Conservation (phyloP, 2,113 vertebrate species). For the Danio rerio region DNA sequence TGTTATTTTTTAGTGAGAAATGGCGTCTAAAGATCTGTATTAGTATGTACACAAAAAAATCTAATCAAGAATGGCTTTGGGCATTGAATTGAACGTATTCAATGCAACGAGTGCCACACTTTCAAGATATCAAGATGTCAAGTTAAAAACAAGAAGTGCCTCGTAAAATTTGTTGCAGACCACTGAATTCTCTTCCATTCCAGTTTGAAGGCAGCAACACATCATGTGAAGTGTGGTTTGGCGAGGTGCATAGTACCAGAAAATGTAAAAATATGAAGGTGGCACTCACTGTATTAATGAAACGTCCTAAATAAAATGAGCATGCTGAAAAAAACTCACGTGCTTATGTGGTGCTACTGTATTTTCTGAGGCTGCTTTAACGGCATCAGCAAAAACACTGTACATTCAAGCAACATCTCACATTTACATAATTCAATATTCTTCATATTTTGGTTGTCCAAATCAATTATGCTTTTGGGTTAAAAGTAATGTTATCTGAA, state of each 20-base stretch:
- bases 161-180: neutral
- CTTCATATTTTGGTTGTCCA: too few species aligned
- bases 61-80: neutral
- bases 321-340: too few species aligned
- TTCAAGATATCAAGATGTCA: conserved; percentile 1
- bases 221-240: neutral
- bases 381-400: too few species aligned
- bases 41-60: neutral
- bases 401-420: too few species aligned
- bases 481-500: too few species aligned
- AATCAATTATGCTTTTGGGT: too few species aligned
- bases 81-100: neutral
- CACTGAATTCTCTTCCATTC: neutral
- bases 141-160: neutral
- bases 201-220: neutral
- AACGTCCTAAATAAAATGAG: too few species aligned
- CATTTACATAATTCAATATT: too few species aligned
- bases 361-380: too few species aligned
- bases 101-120: neutral
- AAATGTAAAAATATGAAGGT: neutral
- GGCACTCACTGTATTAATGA: neutral
- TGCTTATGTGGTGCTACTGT: too few species aligned
- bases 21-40: neutral
- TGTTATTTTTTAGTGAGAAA: neutral
- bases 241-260: neutral